Conservation (phyloP, 2,888 invertebrate species). For the Drosophila monieri region DNA sequence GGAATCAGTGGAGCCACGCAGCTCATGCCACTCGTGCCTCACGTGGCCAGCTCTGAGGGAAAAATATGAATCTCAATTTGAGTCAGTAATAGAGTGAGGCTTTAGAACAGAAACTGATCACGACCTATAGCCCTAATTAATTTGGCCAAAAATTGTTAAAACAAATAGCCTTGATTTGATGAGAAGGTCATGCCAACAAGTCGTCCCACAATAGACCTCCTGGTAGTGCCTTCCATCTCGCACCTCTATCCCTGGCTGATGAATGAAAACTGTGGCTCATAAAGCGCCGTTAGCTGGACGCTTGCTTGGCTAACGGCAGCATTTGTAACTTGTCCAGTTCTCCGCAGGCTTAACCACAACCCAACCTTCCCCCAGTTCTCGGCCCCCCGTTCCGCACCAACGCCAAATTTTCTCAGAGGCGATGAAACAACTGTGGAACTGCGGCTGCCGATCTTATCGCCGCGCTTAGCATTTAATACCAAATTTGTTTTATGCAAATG, state of each 20-base stretch:
- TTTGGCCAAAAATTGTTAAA: too few relatives aligned
- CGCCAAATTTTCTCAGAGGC: slow-evolving; percentile 43
- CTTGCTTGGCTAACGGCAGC: slow-evolving; percentile 62
- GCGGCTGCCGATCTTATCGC: slow-evolving; percentile 75
- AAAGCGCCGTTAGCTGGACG: slow-evolving; percentile 57
- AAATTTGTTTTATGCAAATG: slow-evolving; percentile 83
- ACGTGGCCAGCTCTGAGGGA: slow-evolving; percentile 28
- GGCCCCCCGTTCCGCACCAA: slow-evolving; percentile 27
- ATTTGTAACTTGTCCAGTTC: slow-evolving; percentile 68
- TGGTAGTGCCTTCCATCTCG: not conserved
- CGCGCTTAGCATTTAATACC: slow-evolving; percentile 80
- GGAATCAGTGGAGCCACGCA: not conserved
- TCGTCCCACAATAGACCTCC: slow-evolving; percentile 56
- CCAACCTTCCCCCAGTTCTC: slow-evolving; percentile 20
- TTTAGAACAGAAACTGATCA: slow-evolving; percentile 45
- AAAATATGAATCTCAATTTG: too few relatives aligned
- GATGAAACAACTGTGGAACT: slow-evolving; percentile 16
- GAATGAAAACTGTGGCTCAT: slow-evolving; percentile 66
- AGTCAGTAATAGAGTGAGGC: too few relatives aligned
- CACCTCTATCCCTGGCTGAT: slow-evolving; percentile 26
- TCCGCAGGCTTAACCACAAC: slow-evolving; percentile 51
- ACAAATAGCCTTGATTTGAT: slow-evolving; percentile 73
- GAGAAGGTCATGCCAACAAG: slow-evolving; percentile 82
- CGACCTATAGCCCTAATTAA: slow-evolving; percentile 48
- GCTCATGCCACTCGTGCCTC: slow-evolving; percentile 20